Percentiles rank a stretch among this genome's conserved stretches.
Conservation (phyloP, 2,888 invertebrate genomes). For the Cryptus armator region DNA sequence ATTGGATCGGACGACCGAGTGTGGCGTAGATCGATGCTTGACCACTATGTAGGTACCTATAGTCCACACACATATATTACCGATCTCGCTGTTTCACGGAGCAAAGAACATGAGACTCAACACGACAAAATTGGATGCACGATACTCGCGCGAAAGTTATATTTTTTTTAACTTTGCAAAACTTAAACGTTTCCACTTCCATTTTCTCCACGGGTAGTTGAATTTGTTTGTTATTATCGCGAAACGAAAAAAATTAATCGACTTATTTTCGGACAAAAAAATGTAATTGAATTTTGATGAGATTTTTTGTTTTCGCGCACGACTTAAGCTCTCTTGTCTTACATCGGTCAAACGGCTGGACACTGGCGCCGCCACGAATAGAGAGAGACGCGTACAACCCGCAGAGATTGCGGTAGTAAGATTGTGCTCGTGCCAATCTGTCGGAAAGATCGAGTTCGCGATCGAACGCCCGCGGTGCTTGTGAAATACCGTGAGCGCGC, state of each 20-base stretch:
- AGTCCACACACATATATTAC: background rate
- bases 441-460: slow-evolving; percentile 23
- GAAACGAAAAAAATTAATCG: background rate
- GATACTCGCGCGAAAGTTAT: background rate
- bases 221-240: too few relatives aligned
- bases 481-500: slow-evolving; percentile 44
- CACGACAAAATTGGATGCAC: background rate
- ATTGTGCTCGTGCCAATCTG: slow-evolving; percentile 31
- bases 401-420: slow-evolving; percentile 12
- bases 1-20: background rate
- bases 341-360: background rate
- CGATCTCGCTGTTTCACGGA: background rate
- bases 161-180: background rate
- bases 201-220: too few relatives aligned
- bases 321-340: background rate
- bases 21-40: background rate
- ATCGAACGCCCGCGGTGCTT: slow-evolving; percentile 41
- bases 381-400: slow-evolving; percentile 7
- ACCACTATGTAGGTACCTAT: background rate
- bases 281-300: background rate
- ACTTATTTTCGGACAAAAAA: background rate
- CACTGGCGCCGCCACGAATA: slow-evolving; percentile 32
- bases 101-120: background rate
- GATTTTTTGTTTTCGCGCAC: background rate
- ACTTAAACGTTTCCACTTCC: too few relatives aligned